These are phyloP conservation scores for Penaeus chinensis DNA, from an alignment of 1,140 invertebrate species.

Conservation along the genomic window DNA sequence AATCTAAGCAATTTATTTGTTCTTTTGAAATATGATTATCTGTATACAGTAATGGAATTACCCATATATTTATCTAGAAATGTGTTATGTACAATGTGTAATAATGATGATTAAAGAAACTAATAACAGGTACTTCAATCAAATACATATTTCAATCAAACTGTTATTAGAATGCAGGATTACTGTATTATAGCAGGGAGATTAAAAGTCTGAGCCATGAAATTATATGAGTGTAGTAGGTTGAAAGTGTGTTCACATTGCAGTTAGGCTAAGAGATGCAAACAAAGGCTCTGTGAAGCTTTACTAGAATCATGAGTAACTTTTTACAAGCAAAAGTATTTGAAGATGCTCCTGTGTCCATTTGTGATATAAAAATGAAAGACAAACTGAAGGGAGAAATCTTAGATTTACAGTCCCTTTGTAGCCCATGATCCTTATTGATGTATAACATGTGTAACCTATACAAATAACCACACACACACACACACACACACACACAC, in stretches of 20 bases:
- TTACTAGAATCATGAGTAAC: constrained; percentile 20
- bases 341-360: constrained; percentile 36
- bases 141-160: constrained; percentile 42
- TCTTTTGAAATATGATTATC: no score
- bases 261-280: constrained; percentile 16
- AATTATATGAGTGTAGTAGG: constrained; percentile 20
- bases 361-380: constrained; percentile 15
- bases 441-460: constrained; percentile 30
- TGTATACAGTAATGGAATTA: no score
- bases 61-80: constrained; percentile 3
- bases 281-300: constrained; percentile 3
- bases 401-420: constrained; percentile 23
- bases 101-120: constrained; percentile 20
- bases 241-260: constrained; percentile 13
- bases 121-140: constrained; percentile 56
- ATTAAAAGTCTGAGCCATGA: not conserved
- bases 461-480: not conserved
- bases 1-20: no score
- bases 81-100: constrained; percentile 43
- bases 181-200: constrained; percentile 34
- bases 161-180: constrained; percentile 44
- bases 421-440: constrained; percentile 47
- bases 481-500: constrained; percentile 20
- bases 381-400: not conserved
- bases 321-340: constrained; percentile 21